Evolutionary conservation across 2,797 vertebrate genomes (phyloP), one percentile per base, ranked within the genome.

Genomic region (Mastacembelus armatus): DNA sequence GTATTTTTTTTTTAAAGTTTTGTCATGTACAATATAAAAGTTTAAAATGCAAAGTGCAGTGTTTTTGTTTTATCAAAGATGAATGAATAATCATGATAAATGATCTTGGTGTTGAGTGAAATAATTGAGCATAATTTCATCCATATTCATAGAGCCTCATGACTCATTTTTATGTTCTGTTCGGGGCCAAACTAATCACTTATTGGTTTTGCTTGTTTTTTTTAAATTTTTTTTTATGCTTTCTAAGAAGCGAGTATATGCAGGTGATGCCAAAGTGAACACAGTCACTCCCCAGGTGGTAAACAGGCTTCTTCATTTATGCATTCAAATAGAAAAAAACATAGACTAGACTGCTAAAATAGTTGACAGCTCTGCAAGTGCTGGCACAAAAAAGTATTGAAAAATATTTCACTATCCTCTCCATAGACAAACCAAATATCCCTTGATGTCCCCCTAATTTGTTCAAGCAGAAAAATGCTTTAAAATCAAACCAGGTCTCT

Each of bases 401-500:
- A 22, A 65, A 10, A 29, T 7, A 16, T 22, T 14, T 18, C 7
- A 7, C 18, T 5, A 56, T 38, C 22, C 14, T 4, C 54, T 40
- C 40, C 39, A 24, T 12, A 19, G 40, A 38, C 9, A 4, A 21
- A 18, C n/a, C 5, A 9, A 14, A 30, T 56, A 26, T 32, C 33
- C 19, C 62, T 26, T 45, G 15, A 48, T 49, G 2, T 49, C 21
- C 3, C 51, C 11, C 4, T 52, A 24, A 32, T 43, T 19, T 55
- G 19, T 9, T 32, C 22, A 32, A 18, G 16, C 39, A 62, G 44
- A 47, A 32, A 8, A 27, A 16, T 49, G 15, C 36, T 64, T 49
- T 33, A 10, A 49, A 54, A 59, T 54, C 48, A 49, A 32, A 21
- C 22, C 27, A 26, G 4, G 16, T 44, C 2, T 59, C 29, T 70